These are phyloP conservation scores for Eriosoma lanigerum DNA, from an alignment of 1,140 invertebrate species.

Conservation along the genomic window DNA sequence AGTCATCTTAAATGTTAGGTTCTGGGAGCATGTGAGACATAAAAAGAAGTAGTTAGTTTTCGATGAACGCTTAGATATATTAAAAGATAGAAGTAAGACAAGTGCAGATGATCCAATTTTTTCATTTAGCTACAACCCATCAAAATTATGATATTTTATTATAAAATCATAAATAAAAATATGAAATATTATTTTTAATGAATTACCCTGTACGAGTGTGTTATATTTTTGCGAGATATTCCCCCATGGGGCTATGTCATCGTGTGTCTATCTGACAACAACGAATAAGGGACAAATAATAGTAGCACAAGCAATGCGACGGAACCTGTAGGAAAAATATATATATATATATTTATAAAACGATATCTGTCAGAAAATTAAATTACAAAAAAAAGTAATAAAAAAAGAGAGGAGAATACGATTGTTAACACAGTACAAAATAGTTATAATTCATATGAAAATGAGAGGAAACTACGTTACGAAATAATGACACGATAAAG, in stretches of 20 bases:
- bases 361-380: constrained; percentile 16
- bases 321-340: background rate
- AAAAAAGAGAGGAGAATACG: background rate
- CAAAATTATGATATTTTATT: no score
- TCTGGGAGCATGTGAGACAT: no score
- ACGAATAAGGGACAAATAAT: background rate
- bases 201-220: background rate
- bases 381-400: constrained; percentile 14
- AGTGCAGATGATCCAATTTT: no score
- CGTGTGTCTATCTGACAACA: background rate
- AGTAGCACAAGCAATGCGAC: background rate
- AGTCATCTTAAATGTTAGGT: no score
- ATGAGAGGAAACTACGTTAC: background rate
- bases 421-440: no score
- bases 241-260: background rate
- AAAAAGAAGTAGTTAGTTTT: no score
- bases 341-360: background rate
- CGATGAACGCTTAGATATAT: no score
- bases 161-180: background rate
- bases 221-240: background rate
- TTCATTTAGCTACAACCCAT: no score
- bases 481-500: background rate
- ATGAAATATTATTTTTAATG: background rate
- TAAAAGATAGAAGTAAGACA: no score
- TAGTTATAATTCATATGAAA: no score